Conservation (phyloP, 2,797 vertebrate genomes). For the Pampus argenteus region DNA sequence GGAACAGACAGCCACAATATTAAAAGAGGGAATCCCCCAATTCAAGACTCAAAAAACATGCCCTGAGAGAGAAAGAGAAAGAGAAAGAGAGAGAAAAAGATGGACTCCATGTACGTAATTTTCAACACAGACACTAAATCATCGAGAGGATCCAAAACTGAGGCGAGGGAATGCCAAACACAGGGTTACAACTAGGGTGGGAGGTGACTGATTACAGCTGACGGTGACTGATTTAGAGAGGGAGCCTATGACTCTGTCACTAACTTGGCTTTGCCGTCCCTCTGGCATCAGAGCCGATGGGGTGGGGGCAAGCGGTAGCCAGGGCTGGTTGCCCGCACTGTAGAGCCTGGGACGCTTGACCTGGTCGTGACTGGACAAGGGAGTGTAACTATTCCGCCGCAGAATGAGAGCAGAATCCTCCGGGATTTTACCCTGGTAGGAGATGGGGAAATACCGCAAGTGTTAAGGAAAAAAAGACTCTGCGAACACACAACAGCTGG, state of each 20-base stretch:
- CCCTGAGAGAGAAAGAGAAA: slow-evolving; percentile 39
- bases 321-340: slow-evolving; percentile 94
- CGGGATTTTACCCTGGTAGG: slow-evolving; percentile 86
- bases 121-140: slow-evolving; percentile 57
- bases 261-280: slow-evolving; percentile 90
- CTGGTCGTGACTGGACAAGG: slow-evolving; percentile 92
- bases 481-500: slow-evolving; percentile 42
- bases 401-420: slow-evolving; percentile 88
- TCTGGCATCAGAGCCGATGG: slow-evolving; percentile 87
- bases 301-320: slow-evolving; percentile 87
- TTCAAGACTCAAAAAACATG: slow-evolving; percentile 49
- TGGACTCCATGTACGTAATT: slow-evolving; percentile 35
- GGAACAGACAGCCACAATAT: slow-evolving; percentile 31
- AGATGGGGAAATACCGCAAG: slow-evolving; percentile 78
- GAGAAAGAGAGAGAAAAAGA: slow-evolving; percentile 37
- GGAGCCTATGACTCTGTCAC: slow-evolving; percentile 80
- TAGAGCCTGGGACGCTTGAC: slow-evolving; percentile 93
- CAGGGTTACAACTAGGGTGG: slow-evolving; percentile 53
- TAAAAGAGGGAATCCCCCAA: slow-evolving; percentile 29
- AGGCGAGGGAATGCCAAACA: slow-evolving; percentile 59
- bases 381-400: slow-evolving; percentile 97
- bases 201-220: slow-evolving; percentile 59
- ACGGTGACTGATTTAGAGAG: slow-evolving; percentile 56
- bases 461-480: slow-evolving; percentile 75
- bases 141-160: slow-evolving; percentile 41